Percentiles rank a stretch among this genome's conserved stretches.
Conservation (phyloP, 1,140 invertebrate genomes). For the Pteromalus puparum region DNA sequence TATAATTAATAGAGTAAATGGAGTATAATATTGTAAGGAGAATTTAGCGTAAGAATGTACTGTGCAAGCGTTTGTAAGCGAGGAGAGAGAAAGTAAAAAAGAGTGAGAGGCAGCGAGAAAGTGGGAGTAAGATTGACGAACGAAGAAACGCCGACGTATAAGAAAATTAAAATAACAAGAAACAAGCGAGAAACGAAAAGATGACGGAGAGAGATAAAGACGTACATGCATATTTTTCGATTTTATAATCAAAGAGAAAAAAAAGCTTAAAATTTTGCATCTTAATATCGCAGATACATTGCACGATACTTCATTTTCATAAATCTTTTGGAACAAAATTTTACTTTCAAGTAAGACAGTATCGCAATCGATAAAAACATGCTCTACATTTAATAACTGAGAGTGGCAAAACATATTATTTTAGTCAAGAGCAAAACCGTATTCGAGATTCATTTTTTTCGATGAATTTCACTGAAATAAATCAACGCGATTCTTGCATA, state of each 20-base stretch:
- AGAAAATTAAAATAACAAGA: slow-evolving; percentile 40
- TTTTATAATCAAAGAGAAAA: slow-evolving; percentile 20
- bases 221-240: slow-evolving; percentile 7
- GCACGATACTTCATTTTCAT: too few species aligned
- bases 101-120: slow-evolving; percentile 32
- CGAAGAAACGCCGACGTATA: slow-evolving; percentile 41
- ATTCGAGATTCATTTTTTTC: not conserved
- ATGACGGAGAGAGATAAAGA: slow-evolving; percentile 31
- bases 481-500: not conserved
- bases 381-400: not conserved
- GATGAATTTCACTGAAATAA: not conserved
- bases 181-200: slow-evolving; percentile 32
- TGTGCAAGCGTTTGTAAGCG: slow-evolving; percentile 66
- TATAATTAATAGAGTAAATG: slow-evolving; percentile 75
- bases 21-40: slow-evolving; percentile 74
- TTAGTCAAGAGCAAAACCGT: not conserved
- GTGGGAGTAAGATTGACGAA: slow-evolving; percentile 31
- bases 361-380: not conserved
- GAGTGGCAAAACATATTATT: not conserved
- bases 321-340: not conserved
- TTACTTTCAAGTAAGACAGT: not conserved
- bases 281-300: too few species aligned
- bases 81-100: slow-evolving; percentile 53
- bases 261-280: not conserved
- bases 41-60: slow-evolving; percentile 72